These are phyloP conservation scores for Cyclina sinensis DNA, from an alignment of 1,140 invertebrate species.

Conservation along the genomic window DNA sequence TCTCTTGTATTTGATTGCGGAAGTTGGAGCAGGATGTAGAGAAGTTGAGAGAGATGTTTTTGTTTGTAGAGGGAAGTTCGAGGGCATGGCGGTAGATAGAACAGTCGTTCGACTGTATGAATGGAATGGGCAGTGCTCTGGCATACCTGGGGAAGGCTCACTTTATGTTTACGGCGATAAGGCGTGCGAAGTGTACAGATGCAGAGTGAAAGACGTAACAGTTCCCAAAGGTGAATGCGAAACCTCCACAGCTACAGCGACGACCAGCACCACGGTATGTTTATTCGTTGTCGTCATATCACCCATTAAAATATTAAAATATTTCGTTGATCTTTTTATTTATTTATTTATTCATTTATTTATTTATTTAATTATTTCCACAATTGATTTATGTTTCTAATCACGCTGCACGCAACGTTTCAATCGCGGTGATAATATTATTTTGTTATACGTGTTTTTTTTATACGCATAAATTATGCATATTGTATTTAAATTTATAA, in stretches of 20 bases:
- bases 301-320: background rate
- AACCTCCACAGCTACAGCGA: background rate
- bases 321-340: background rate
- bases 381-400: too few relatives aligned
- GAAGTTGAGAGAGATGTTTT: background rate
- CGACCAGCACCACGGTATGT: background rate
- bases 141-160: background rate
- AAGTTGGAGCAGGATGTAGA: background rate
- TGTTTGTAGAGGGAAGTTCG: background rate
- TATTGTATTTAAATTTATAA: too few relatives aligned
- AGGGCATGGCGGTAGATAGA: background rate
- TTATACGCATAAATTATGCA: too few relatives aligned
- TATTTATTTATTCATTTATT: too few relatives aligned
- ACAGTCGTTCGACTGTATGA: background rate
- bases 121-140: background rate
- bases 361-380: background rate
- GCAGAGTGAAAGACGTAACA: background rate
- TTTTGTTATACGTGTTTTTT: too few relatives aligned
- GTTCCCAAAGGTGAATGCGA: background rate
- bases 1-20: background rate
- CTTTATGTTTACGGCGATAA: background rate
- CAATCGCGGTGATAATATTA: background rate
- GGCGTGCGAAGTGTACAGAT: background rate
- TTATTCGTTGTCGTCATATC: background rate
- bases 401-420: background rate